Conservation (phyloP, 2,113 vertebrate genomes). For the Seriola dumerili region DNA sequence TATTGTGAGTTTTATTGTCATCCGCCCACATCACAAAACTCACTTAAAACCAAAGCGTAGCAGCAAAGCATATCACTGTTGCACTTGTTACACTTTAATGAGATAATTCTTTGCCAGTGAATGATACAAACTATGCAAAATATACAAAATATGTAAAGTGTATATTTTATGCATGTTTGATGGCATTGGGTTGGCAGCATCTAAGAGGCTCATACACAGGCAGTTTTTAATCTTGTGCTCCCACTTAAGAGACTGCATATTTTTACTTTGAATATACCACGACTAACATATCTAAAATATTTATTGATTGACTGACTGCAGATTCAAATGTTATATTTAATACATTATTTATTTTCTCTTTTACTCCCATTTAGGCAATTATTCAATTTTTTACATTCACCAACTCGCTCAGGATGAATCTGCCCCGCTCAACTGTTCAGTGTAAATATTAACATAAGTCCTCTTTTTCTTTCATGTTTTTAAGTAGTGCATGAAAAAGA, state of each 20-base stretch:
- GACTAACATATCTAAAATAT: too few relatives aligned
- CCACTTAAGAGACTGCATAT: background rate
- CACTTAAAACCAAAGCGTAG: background rate
- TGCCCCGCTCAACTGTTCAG: too few relatives aligned
- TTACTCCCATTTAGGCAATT: too few relatives aligned
- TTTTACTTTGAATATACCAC: background rate
- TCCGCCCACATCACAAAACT: slow-evolving; percentile 13
- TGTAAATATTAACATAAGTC: background rate
- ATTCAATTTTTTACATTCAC: too few relatives aligned
- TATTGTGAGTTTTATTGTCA: slow-evolving; percentile 13
- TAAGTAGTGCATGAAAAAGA: background rate
- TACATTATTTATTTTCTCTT: too few relatives aligned
- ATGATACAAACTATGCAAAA: background rate
- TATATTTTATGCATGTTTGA: too few relatives aligned
- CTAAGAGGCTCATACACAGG: background rate
- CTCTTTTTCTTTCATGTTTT: background rate
- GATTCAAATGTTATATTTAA: too few relatives aligned
- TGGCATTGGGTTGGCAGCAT: too few relatives aligned
- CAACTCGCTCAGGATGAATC: too few relatives aligned
- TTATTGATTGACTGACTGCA: too few relatives aligned
- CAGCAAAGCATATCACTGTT: background rate
- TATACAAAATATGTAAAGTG: too few relatives aligned
- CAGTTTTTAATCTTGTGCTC: background rate
- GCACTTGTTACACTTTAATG: background rate
- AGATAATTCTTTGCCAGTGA: background rate